Percentiles rank a stretch among this genome's conserved stretches.
phyloP scores from a whole-genome alignment of 2,113 vertebrate species.

The Pelusios castaneus region DNA sequence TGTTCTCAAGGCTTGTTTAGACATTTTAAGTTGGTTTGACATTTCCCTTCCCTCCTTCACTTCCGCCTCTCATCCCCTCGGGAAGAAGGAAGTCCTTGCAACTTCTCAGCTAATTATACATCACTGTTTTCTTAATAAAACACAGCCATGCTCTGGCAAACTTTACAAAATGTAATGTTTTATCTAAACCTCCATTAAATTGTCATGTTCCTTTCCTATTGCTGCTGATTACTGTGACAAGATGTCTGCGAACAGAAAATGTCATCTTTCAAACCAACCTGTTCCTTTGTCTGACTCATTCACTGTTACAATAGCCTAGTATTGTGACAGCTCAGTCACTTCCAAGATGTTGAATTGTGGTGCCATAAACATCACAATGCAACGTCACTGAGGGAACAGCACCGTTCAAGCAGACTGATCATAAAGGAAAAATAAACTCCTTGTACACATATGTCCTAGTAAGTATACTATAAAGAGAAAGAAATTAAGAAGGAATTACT shows the following conservation, averaged over 20 bases:
- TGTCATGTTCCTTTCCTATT: neutral
- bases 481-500: neutral
- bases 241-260: neutral
- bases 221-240: neutral
- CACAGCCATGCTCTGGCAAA: neutral
- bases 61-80: neutral
- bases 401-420: neutral
- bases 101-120: neutral
- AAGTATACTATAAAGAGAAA: neutral
- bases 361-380: neutral
- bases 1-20: neutral
- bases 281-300: neutral
- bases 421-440: neutral
- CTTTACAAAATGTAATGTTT: neutral
- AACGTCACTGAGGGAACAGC: neutral
- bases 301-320: accelerated
- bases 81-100: neutral
- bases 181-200: neutral
- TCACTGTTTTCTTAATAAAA: neutral
- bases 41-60: neutral
- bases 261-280: neutral
- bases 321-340: neutral
- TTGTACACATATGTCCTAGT: neutral
- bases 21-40: neutral
- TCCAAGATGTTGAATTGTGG: neutral